Conservation (phyloP, 2,113 vertebrate species). For the Chloropsis hardwickii region DNA sequence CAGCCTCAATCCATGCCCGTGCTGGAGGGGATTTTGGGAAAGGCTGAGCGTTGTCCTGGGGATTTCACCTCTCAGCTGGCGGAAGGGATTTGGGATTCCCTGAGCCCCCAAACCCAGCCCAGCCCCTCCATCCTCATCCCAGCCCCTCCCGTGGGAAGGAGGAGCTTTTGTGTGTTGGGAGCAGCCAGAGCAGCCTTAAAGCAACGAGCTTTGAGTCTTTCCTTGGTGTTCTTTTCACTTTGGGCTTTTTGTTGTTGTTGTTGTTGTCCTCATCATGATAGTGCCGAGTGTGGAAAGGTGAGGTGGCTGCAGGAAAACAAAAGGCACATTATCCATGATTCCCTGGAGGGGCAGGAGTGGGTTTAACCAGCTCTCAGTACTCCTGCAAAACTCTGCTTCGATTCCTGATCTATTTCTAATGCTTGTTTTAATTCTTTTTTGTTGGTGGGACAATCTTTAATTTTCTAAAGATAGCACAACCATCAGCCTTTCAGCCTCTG, state of each 20-base stretch:
- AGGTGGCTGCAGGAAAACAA: neutral
- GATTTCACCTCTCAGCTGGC: neutral
- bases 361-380: neutral
- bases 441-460: constrained; percentile 75
- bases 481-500: constrained; percentile 47
- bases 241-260: neutral
- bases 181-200: constrained; percentile 37
- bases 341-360: neutral
- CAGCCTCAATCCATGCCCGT: accelerated
- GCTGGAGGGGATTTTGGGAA: neutral
- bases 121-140: neutral
- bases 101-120: neutral
- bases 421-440: neutral
- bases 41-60: neutral
- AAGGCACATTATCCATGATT: neutral
- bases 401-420: neutral
- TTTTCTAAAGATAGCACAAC: constrained; percentile 74
- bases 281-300: neutral
- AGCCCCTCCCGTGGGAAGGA: neutral
- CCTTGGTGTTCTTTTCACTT: neutral
- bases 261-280: neutral
- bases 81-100: neutral
- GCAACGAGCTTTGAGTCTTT: neutral
- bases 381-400: neutral
- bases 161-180: neutral